Percentiles rank a stretch among this genome's conserved stretches.
Conservation (phyloP, 2,888 invertebrate species). For the Ectobius pallidus region DNA sequence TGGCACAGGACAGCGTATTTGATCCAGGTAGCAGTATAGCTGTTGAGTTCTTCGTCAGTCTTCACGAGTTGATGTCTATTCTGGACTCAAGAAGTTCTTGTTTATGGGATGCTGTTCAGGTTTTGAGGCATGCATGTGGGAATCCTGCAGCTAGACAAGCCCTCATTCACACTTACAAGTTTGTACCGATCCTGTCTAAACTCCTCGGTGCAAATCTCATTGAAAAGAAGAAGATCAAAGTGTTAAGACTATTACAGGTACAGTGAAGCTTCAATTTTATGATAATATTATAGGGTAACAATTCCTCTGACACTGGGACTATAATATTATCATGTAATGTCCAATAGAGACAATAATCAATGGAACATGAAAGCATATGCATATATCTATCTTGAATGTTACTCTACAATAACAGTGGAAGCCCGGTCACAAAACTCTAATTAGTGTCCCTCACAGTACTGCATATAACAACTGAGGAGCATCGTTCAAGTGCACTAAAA, state of each 20-base stretch:
- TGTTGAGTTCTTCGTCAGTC: constrained; percentile 69
- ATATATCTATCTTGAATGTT: too few species aligned
- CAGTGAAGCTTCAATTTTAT: too few species aligned
- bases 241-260: constrained; percentile 69
- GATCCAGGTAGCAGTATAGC: constrained; percentile 68
- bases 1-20: constrained; percentile 69
- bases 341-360: too few species aligned
- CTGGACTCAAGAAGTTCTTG: constrained; percentile 61
- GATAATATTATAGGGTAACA: too few species aligned
- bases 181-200: constrained; percentile 68
- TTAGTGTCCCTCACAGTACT: too few species aligned
- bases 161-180: constrained; percentile 72
- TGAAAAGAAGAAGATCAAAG: constrained; percentile 66
- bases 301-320: too few species aligned
- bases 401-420: too few species aligned
- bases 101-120: constrained; percentile 70
- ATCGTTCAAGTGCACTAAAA: too few species aligned
- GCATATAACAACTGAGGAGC: too few species aligned
- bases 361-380: too few species aligned
- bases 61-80: constrained; percentile 68
- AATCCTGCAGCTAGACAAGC: constrained; percentile 67
- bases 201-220: constrained; percentile 65
- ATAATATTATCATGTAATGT: too few species aligned
- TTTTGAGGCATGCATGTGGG: constrained; percentile 65
- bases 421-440: too few species aligned